Evolutionary conservation across 2,888 invertebrate genomes (phyloP), one percentile per base, ranked within the genome.

Genomic region (Spisula subtruncata): DNA sequence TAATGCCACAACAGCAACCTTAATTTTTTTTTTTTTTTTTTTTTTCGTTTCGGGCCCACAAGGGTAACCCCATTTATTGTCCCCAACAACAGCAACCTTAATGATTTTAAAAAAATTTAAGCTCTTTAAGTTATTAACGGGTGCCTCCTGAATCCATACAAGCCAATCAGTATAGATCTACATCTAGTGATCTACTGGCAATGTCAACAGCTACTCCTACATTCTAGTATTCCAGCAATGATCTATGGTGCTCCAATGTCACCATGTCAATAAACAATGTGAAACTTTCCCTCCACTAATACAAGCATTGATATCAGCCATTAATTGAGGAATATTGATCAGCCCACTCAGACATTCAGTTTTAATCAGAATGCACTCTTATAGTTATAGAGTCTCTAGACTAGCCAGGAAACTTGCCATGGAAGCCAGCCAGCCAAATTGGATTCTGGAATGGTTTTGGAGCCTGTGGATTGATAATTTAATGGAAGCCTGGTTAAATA

Each of bases 241-340:
- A 66, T 66, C 6, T 66, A 66, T 8, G n/a, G 25, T 66, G n/a
- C 60, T 66, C 60, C 10, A 8, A 66, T 66, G 60, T 66, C 60
- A n/a, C 25, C 2, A 25, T 66, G 60, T 66, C 60, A 66, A 66
- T 66, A 66, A 66, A 66, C 60, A 66, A 25, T 66, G 25, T 12
- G 60, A 51, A 66, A 66, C 41, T 66, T 66, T 25, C 60, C n/a
- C 25, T 25, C n/a, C n/a, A 25, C 60, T n/a, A 25, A n/a, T 66
- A 25, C 60, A 4, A n/a, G 60, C n/a, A n/a, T 66, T 66, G 0
- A 2, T 25, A 6, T 4, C n/a, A 41, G 2, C 41, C 41, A 41
- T 25, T 66, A 66, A 66, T 66, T 66, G 60, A 66, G 6, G n/a
- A 25, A n/a, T 66, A 66, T 66, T 66, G 60, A 66, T 66, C 60